Evolutionary conservation across 1,140 invertebrate species (phyloP).

Genomic region (Orchesella cincta): DNA sequence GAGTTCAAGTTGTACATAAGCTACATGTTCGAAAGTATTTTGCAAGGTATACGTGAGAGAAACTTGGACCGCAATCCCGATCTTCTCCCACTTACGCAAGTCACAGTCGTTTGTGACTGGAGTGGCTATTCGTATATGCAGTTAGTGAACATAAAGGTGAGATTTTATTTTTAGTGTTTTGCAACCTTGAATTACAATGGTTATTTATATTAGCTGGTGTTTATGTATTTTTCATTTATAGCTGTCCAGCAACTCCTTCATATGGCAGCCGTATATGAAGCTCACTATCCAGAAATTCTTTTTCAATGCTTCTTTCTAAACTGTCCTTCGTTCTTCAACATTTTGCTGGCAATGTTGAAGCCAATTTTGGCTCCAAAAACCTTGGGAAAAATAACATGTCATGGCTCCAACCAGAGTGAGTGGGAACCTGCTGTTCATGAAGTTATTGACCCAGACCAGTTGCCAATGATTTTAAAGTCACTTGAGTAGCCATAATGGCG

Average conservation of each 20-base stretch:
- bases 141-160: not conserved
- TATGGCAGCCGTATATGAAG: not conserved
- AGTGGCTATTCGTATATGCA: conserved; percentile 16
- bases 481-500: not conserved
- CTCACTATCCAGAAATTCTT: conserved; percentile 21
- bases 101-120: not conserved
- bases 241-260: not conserved
- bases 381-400: not conserved
- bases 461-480: not conserved
- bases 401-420: not conserved
- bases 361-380: not conserved
- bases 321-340: not conserved
- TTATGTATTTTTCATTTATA: not conserved
- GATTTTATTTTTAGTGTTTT: not conserved
- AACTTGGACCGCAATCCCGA: not conserved
- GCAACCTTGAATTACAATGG: no score
- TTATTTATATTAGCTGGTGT: not conserved
- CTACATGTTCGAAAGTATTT: not conserved
- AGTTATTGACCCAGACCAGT: not conserved
- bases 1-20: conserved; percentile 17
- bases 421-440: not conserved
- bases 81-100: not conserved
- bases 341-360: conserved; percentile 3
- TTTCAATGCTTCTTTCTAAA: conserved; percentile 4
- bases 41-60: not conserved